phyloP scores from a whole-genome alignment of 2,888 invertebrate genomes.

The Barypeithes pellucidus region DNA sequence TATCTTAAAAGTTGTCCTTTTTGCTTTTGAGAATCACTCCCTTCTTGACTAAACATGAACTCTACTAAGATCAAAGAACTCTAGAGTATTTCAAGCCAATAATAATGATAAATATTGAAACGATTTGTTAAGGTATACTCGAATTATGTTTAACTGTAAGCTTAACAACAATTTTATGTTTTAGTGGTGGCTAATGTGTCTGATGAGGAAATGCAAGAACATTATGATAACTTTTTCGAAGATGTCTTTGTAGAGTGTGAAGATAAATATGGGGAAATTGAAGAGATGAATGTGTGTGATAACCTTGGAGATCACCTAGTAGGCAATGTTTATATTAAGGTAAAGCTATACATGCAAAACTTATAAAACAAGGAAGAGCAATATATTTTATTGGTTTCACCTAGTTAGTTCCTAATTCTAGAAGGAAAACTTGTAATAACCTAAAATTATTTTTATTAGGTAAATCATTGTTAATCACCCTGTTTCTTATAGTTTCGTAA shows the following conservation, averaged over 20 bases:
- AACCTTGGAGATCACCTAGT: slow-evolving; percentile 99
- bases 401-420: no score
- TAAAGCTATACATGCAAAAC: slow-evolving; percentile 66
- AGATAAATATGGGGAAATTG: slow-evolving; percentile 99
- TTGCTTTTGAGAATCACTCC: no score
- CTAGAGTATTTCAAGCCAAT: neutral
- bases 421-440: no score
- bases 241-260: slow-evolving; percentile 99
- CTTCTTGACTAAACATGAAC: no score
- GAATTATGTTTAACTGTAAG: no score
- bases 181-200: slow-evolving; percentile 93
- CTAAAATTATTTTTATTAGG: no score
- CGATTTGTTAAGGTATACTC: no score
- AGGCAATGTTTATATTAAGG: slow-evolving; percentile 99
- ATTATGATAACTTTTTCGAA: slow-evolving; percentile 99
- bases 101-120: no score
- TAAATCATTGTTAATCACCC: neutral
- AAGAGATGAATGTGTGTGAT: slow-evolving; percentile 99
- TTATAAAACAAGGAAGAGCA: no score
- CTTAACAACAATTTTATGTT: slow-evolving; percentile 43
- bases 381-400: no score
- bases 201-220: slow-evolving; percentile 99
- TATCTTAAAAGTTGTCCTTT: neutral
- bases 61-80: neutral
- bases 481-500: slow-evolving; percentile 82